Evolutionary conservation across 2,797 vertebrate genomes (phyloP).

Genomic region (Brachymystax lenok): DNA sequence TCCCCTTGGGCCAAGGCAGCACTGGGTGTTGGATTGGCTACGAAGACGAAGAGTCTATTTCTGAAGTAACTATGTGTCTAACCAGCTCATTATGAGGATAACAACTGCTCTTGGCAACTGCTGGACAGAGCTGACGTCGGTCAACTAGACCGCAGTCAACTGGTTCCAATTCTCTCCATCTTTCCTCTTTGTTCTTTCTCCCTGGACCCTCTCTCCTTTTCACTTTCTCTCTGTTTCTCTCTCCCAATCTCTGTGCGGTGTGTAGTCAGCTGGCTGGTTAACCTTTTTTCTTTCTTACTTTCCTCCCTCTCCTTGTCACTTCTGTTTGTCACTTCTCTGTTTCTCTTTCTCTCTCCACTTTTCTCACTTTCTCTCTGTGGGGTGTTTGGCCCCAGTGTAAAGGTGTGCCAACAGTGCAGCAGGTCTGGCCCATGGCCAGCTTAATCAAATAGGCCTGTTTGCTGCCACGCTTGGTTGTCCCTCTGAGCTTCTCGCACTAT

Average conservation of each 20-base stretch:
- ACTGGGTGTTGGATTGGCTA: neutral
- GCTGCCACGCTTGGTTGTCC: neutral
- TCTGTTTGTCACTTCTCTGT: neutral
- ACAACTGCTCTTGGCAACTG: neutral
- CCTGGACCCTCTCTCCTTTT: neutral
- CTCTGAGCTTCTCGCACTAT: neutral
- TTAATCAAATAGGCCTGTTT: slow-evolving; percentile 10
- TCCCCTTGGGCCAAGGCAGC: neutral
- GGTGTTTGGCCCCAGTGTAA: slow-evolving; percentile 3
- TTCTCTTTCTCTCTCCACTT: neutral
- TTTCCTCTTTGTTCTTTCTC: neutral
- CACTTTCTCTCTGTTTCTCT: neutral
- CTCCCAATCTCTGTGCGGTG: neutral
- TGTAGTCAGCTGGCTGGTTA: neutral
- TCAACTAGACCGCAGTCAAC: too few relatives aligned
- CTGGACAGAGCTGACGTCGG: neutral
- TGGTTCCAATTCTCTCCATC: neutral
- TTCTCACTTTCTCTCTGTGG: neutral
- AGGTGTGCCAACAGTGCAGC: slow-evolving; percentile 7
- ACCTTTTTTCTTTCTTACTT: neutral
- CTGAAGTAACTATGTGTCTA: neutral
- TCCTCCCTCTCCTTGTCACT: neutral
- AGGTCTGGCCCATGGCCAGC: slow-evolving; percentile 15
- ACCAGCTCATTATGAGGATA: neutral
- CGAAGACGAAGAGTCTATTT: neutral